phyloP scores from a whole-genome alignment of 64 coral and sea anemone genomes.

The Actinia equina region DNA sequence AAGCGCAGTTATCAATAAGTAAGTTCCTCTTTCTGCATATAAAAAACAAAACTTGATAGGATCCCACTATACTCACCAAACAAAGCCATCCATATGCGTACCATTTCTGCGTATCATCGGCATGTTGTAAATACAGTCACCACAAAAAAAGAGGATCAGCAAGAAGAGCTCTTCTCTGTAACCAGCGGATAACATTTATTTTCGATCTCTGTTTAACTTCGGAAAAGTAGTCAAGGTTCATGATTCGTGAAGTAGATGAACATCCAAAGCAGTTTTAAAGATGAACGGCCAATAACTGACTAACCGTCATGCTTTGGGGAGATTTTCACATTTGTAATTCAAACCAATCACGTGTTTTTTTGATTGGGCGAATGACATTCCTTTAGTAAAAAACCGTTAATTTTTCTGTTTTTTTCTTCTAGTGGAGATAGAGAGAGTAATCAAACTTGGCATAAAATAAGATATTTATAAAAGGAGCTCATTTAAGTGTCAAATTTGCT shows the following conservation, averaged over 20 bases:
- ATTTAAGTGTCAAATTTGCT: too few relatives aligned
- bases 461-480: too few relatives aligned
- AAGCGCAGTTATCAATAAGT: too few relatives aligned
- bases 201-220: neutral
- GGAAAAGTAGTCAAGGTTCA: neutral
- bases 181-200: neutral
- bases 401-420: too few relatives aligned
- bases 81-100: slow-evolving; percentile 25
- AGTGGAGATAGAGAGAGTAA: too few relatives aligned
- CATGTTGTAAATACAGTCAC: slow-evolving; percentile 18
- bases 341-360: too few relatives aligned
- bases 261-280: neutral
- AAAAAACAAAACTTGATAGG: neutral
- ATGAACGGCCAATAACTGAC: neutral
- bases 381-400: too few relatives aligned
- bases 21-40: too few relatives aligned
- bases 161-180: slow-evolving; percentile 11
- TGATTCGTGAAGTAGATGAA: neutral
- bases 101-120: slow-evolving; percentile 1
- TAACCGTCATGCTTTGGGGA: neutral
- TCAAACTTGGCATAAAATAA: too few relatives aligned
- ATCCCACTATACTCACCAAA: neutral
- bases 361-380: too few relatives aligned
- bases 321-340: too few relatives aligned
- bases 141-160: slow-evolving; percentile 23